Conservation (phyloP, 2,113 vertebrate genomes). For the Peromyscus leucopus region DNA sequence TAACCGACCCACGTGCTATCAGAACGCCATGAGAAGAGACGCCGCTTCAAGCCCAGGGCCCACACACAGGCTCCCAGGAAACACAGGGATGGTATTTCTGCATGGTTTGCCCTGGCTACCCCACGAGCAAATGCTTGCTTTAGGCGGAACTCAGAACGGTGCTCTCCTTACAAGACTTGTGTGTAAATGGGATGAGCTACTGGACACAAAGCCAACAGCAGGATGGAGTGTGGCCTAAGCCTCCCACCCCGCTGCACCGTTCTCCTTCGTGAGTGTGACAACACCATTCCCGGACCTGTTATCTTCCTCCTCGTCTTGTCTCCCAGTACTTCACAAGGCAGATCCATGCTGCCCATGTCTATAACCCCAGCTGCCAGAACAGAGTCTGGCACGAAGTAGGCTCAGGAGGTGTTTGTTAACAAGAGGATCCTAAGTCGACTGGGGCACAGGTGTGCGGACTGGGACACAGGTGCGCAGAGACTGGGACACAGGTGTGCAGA, state of each 20-base stretch:
- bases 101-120: background rate
- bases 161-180: background rate
- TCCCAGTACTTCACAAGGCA: background rate
- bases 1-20: background rate
- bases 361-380: background rate
- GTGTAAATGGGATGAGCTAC: background rate
- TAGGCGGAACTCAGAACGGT: background rate
- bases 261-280: background rate
- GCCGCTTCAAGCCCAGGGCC: background rate
- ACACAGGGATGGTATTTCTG: background rate
- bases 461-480: background rate
- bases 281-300: background rate
- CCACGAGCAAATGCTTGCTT: background rate
- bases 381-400: background rate
- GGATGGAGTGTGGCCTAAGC: fast-evolving
- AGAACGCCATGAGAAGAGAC: background rate
- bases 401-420: background rate
- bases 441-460: background rate
- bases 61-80: background rate
- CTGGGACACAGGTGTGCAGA: background rate
- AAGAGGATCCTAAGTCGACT: background rate
- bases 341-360: background rate
- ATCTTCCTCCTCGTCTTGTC: background rate
- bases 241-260: background rate
- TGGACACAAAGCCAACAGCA: background rate